Percentiles rank a stretch among this genome's conserved stretches.
Conservation (phyloP, 1,140 invertebrate species). For the Brachionus rotundiformis region DNA sequence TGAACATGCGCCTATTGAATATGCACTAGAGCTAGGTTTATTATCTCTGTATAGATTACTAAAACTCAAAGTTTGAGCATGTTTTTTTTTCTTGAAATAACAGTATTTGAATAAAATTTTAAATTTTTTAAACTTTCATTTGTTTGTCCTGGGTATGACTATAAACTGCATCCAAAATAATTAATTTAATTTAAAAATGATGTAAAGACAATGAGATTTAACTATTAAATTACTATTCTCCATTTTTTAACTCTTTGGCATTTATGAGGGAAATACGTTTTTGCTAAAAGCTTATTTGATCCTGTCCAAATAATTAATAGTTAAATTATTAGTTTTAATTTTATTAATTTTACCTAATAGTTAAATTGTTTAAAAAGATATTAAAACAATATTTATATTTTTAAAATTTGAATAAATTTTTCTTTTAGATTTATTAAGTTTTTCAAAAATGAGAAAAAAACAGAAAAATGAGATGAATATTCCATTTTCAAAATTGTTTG, state of each 20-base stretch:
- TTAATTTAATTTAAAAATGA: background rate
- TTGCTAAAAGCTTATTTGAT: too few relatives aligned
- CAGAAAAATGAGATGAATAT: background rate
- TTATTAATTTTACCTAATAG: too few relatives aligned
- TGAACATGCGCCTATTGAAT: background rate
- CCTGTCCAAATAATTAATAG: too few relatives aligned
- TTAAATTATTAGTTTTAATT: too few relatives aligned
- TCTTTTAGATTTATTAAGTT: too few relatives aligned
- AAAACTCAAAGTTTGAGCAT: background rate
- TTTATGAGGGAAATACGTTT: too few relatives aligned
- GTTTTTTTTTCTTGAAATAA: background rate
- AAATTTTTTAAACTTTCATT: background rate
- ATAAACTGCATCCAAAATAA: background rate
- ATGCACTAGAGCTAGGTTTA: background rate
- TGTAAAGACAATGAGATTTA: too few relatives aligned
- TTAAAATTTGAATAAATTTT: too few relatives aligned
- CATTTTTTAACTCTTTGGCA: too few relatives aligned
- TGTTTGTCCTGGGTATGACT: conserved; percentile 1
- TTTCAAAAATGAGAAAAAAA: background rate
- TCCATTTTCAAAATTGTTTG: background rate
- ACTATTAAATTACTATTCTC: too few relatives aligned
- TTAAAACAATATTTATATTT: too few relatives aligned
- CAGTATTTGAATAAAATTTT: conserved; percentile 11
- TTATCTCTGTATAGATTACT: background rate
- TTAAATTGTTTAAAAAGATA: too few relatives aligned